Evolutionary conservation across 2,888 invertebrate genomes (phyloP).

Genomic region (Heliconius charithonia): DNA sequence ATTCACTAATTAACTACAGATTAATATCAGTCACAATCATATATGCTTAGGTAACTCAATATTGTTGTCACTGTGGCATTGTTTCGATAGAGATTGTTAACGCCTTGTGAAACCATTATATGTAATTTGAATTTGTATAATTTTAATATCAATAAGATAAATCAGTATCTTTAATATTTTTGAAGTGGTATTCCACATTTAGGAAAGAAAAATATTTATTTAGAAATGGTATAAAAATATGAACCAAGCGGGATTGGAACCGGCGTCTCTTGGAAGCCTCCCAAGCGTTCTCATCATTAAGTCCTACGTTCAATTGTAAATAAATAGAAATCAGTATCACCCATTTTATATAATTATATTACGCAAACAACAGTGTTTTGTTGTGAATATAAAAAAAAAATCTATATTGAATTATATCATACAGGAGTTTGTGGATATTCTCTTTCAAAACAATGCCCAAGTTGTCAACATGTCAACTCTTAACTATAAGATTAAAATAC

Average conservation of each 20-base stretch:
- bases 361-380: too few relatives aligned
- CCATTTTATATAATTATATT: too few relatives aligned
- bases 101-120: neutral
- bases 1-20: conserved; percentile 46
- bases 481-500: conserved; percentile 52
- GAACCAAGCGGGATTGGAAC: neutral
- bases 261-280: too few relatives aligned
- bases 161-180: neutral
- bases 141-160: neutral
- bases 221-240: neutral
- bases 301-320: too few relatives aligned
- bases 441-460: conserved; percentile 51
- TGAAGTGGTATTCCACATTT: too few relatives aligned
- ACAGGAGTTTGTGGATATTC: neutral
- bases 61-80: conserved; percentile 50
- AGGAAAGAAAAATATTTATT: too few relatives aligned
- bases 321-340: too few relatives aligned
- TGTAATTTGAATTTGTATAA: neutral
- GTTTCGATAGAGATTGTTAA: conserved; percentile 23
- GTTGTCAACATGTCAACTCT: conserved; percentile 49
- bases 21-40: conserved; percentile 69
- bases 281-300: too few relatives aligned
- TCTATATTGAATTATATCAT: too few relatives aligned
- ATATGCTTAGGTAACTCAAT: conserved; percentile 64
- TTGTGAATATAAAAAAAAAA: too few relatives aligned